Base-by-base conservation (phyloP, 2,797 vertebrate species). In the Acomys russatus region DNA sequence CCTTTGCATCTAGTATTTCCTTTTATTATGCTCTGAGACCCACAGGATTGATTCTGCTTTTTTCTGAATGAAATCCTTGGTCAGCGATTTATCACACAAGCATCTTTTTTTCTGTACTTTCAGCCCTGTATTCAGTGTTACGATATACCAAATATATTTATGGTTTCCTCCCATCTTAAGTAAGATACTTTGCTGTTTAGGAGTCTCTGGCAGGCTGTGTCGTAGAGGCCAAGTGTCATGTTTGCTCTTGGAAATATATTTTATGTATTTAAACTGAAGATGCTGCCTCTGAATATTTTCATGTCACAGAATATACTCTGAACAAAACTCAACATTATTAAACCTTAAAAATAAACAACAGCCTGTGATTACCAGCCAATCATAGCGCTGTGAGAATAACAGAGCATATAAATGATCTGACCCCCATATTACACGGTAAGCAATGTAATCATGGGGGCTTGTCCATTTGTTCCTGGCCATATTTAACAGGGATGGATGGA, bases 31-130 rank as follows among this genome's bases (percentile, higher is more conserved):
- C 23, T 71, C 33, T 91, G 68, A 85, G 70, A 80, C 14, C 11
- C 54, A 70, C 15, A 56, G 73, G 76, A 90, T 95, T 78, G 82
- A 91, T 98, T 97, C 93, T 30, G 1, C 6, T 12, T 90, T 59
- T 85, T 97, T 98, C 61, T 64, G 66, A 94, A 94, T 97, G 74
- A 93, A 88, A 94, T 94, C n/a, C 23, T 88, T 85, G 10, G 33
- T 84, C 90, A 90, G 33, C n/a, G 38, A 35, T 88, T 95, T 63
- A 68, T 84, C 80, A 59, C 25, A 15, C 25, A 78, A 64, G 77
- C 83, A 68, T 64, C 51, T 44, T 90, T 28, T 28, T 79, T 83
- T 78, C 88, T 56, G 35, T 63, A 49, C 33, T 73, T 92, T 56
- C 2, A 33, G 64, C 22, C 6, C 92, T 76, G 4, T 93, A 61